Percentiles rank a stretch among this genome's conserved stretches.
phyloP scores from a whole-genome alignment of 2,113 vertebrate species.

The Prunella himalayana region DNA sequence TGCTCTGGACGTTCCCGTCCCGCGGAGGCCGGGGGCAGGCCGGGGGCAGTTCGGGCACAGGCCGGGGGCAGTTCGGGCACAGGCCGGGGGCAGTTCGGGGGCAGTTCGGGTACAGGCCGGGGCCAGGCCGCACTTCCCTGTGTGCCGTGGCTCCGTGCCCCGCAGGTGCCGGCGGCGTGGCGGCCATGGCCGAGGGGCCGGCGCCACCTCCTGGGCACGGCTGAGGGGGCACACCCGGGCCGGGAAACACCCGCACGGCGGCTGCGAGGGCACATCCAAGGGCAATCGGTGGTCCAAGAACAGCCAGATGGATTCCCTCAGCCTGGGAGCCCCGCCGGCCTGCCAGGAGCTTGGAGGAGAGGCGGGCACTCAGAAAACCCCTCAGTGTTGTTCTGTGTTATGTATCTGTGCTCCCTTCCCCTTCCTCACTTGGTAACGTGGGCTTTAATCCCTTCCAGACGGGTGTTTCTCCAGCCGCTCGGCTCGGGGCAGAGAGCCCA shows the following conservation, averaged over 20 bases:
- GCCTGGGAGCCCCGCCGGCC: neutral
- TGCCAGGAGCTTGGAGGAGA: neutral
- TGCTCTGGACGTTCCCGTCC: neutral
- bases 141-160: accelerated
- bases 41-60: no score
- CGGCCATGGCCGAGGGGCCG: neutral
- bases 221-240: neutral
- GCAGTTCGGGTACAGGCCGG: neutral
- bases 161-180: neutral
- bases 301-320: accelerated
- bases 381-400: neutral
- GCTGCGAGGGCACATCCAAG: neutral
- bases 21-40: neutral
- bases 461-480: neutral
- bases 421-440: accelerated
- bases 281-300: neutral
- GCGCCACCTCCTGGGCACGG: constrained; percentile 46
- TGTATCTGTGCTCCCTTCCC: neutral
- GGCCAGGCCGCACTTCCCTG: neutral
- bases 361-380: neutral
- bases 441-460: neutral
- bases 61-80: neutral
- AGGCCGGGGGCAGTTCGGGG: neutral
- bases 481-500: neutral
- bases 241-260: no score